phyloP scores from a whole-genome alignment of 2,113 vertebrate genomes.

The Anolis carolinensis region DNA sequence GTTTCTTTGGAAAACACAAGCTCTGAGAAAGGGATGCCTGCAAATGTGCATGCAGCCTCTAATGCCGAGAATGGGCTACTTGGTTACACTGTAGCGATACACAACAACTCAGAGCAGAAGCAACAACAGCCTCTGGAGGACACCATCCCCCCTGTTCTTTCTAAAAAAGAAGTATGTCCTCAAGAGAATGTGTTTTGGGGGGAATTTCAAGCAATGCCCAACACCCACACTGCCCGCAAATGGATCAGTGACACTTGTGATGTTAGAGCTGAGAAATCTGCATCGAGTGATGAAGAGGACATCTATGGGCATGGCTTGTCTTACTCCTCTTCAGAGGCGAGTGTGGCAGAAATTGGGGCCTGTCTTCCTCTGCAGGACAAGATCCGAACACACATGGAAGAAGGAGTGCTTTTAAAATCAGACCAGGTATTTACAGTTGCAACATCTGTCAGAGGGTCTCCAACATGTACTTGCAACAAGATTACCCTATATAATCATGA shows the following conservation, averaged over 20 bases:
- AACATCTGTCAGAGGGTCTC: neutral
- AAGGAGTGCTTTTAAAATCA: conserved; percentile 73
- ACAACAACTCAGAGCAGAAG: neutral
- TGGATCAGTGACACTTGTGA: conserved; percentile 5
- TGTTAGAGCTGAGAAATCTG: conserved; percentile 52
- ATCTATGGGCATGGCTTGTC: conserved; percentile 85
- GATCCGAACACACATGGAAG: conserved; percentile 67
- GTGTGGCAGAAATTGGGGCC: conserved; percentile 68
- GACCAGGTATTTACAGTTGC: conserved; percentile 80
- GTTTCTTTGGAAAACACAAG: conserved; percentile 39
- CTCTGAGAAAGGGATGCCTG: conserved; percentile 19
- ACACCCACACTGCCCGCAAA: conserved; percentile 29
- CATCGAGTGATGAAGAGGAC: conserved; percentile 94
- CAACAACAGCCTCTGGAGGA: conserved; percentile 18
- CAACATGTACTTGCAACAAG: neutral
- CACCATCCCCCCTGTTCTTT: neutral
- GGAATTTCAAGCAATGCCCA: conserved; percentile 32
- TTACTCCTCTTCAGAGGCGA: conserved; percentile 73
- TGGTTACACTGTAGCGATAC: neutral
- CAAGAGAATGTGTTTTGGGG: neutral
- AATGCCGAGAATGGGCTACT: conserved; percentile 23
- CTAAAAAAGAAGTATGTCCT: neutral
- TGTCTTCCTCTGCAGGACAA: conserved; percentile 66
- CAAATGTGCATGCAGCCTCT: conserved; percentile 18
- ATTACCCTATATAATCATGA: too few species aligned